Percentiles rank a stretch among this genome's conserved stretches.
phyloP scores from a whole-genome alignment of 2,888 invertebrate genomes.

The Nesidiocoris tenuis region DNA sequence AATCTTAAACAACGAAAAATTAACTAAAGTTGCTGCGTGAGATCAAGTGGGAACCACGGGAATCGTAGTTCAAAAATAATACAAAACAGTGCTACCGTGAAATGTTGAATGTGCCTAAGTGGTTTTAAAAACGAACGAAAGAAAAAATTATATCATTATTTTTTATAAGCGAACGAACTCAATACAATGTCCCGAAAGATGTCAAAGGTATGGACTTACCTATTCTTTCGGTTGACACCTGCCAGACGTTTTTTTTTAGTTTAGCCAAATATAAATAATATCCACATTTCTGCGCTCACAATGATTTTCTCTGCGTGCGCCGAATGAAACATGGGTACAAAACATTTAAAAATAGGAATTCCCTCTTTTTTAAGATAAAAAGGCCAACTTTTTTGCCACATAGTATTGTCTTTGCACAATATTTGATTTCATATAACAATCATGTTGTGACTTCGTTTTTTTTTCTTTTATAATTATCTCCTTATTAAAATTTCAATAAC shows the following conservation, averaged over 20 bases:
- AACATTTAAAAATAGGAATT: constrained; percentile 48
- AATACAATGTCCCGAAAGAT: constrained; percentile 39
- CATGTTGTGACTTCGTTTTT: constrained; percentile 47
- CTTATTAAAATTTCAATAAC: constrained; percentile 38
- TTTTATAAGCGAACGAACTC: neutral
- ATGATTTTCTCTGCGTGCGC: constrained; percentile 32
- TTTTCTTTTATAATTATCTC: constrained; percentile 28
- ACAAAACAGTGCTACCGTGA: constrained; percentile 45
- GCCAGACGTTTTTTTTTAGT: constrained; percentile 42
- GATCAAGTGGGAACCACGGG: constrained; percentile 49
- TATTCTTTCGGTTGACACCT: constrained; percentile 29
- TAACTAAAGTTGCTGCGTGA: constrained; percentile 49
- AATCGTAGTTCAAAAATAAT: constrained; percentile 44
- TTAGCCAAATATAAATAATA: constrained; percentile 40
- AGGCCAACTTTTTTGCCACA: constrained; percentile 48
- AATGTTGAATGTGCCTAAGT: constrained; percentile 41
- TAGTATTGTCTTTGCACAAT: constrained; percentile 49
- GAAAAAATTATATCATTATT: constrained; percentile 26
- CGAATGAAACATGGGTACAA: constrained; percentile 45
- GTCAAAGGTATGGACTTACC: constrained; percentile 34
- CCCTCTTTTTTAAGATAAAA: constrained; percentile 34
- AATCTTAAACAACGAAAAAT: constrained; percentile 47
- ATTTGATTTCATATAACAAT: constrained; percentile 48
- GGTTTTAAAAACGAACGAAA: constrained; percentile 14
- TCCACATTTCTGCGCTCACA: constrained; percentile 43